Base-by-base conservation (phyloP, 2,888 invertebrate species). In the Tiliacea aurago region DNA sequence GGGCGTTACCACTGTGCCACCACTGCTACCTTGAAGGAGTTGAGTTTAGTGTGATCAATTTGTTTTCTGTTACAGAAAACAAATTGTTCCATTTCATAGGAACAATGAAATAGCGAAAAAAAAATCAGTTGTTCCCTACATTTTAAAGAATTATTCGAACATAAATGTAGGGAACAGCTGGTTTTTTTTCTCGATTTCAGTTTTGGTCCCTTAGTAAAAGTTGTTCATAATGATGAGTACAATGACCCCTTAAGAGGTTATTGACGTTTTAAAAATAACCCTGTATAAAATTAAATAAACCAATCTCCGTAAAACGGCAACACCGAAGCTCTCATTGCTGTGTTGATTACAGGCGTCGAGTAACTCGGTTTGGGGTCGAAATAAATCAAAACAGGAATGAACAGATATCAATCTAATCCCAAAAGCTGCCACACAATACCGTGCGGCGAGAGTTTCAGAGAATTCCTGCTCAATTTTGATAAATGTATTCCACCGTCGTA, bases 371-470 rank as follows among this genome's bases (percentile, higher is more conserved):
- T 69, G 70, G 55, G 68, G 63, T 66, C 65, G 66, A 69, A 77
- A 83, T 87, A 86, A 86, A 86, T 87, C 84, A 86, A 78, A 86
- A 80, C 77, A 71, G 75, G 59, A 77, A 78, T 84, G 64, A 85
- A 85, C 76, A 75, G 73, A 82, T 73, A 84, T 86, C 79, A 83
- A 81, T 78, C 76, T 81, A 83, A 82, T 84, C 78, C 65, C 73
- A 47, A 55, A 49, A 71, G 64, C 64, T 49, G n/a, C 47, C 56
- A 41, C 70, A 81, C 76, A 83, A 76, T 78, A 70, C 62, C 28
- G 28, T 61, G 66, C 49, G 73, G 59, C 37, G 76, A 71, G 76
- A 76, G 80, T 73, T 70, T 70, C 61, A 51, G 47, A 64, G 76
- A 72, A 81, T 78, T 56, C 41, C 66, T 15, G 37, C 55, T 77